Conservation (phyloP, 2,888 invertebrate species). For the Helleia helle region DNA sequence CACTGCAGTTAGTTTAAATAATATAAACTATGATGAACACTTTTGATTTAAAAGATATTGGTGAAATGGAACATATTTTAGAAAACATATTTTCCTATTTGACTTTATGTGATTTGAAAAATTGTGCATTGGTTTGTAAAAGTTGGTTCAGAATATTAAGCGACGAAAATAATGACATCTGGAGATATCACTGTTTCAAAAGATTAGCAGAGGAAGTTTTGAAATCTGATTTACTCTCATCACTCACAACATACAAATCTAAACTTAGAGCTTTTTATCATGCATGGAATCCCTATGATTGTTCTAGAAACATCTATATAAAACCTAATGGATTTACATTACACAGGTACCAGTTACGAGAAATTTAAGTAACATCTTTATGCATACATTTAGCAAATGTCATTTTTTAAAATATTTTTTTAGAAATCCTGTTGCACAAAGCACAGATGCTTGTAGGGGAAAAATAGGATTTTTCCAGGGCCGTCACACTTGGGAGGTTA, state of each 20-base stretch:
- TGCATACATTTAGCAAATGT: no score
- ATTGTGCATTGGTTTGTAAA: slow-evolving; percentile 94
- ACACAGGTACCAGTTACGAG: slow-evolving; percentile 88
- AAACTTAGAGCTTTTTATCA: slow-evolving; percentile 95
- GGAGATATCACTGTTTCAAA: slow-evolving; percentile 91
- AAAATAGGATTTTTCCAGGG: slow-evolving; percentile 94
- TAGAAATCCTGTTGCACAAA: slow-evolving; percentile 98
- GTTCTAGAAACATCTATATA: slow-evolving; percentile 96
- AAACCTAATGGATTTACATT: slow-evolving; percentile 97
- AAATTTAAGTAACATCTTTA: no score
- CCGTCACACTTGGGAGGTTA: slow-evolving; percentile 97
- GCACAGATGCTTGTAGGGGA: slow-evolving; percentile 94
- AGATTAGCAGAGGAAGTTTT: slow-evolving; percentile 88
- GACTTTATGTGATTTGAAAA: slow-evolving; percentile 87
- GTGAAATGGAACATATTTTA: slow-evolving; percentile 78
- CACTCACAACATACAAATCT: slow-evolving; percentile 91
- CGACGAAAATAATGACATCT: slow-evolving; percentile 96
- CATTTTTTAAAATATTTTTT: slow-evolving; percentile 13
- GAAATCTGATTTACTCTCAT: slow-evolving; percentile 92
- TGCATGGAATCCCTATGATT: slow-evolving; percentile 98
- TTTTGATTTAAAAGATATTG: slow-evolving; percentile 1
- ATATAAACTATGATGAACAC: slow-evolving; percentile 3
- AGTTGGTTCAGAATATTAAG: slow-evolving; percentile 92
- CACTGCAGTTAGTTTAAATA: background rate
- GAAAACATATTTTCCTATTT: slow-evolving; percentile 95